Base-by-base conservation (phyloP, 2,113 vertebrate species). In the Austrofundulus limnaeus region DNA sequence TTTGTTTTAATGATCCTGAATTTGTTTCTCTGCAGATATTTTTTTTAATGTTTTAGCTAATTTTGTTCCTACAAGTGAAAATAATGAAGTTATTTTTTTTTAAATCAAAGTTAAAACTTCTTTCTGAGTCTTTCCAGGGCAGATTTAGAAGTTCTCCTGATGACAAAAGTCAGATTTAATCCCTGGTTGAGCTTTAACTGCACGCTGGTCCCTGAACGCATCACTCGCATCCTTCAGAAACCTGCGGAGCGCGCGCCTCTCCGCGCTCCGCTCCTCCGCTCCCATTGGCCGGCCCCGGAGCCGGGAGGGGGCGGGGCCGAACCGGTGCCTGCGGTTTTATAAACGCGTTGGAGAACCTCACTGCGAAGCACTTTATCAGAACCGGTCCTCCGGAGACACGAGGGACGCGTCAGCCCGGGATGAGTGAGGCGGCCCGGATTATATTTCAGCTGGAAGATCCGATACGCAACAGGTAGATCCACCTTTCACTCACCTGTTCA, bases 391-490 rank as follows among this genome's bases (percentile, higher is more conserved):
- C 47, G 11, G 69, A 68, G 70, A 66, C 70, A 62, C 49, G 69
- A 77, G 4, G 75, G 45, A 14, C 38, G 20, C 25, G 48, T 72
- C 2, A 58, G 15, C 61, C n/a, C 2, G 17, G 82, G 65, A 70
- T 55, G 70, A 39, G 55, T 38, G 76, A 79, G 61, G 15, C 65
- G 16, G 20, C 46, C 80, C 81, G 83, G 89, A 88, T 85, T 88
- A 82, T 84, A 67, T 80, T 73, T 68, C 20, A 54, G 12, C 48
- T 15, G 38, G 59, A 62, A 43, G 77, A 68, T 57, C 15, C 43
- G 43, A 25, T n/a, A 41, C 61, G 50, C 52, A 81, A 78, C 87
- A 91, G 91, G 92, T 92, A 92, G 52, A 64, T 11, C 20, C 58
- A 55, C n/a, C 10, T 57, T 17, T n/a, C 12, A 13, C 0, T 16